Base-by-base conservation (phyloP, 2,797 vertebrate species). In the Bovichtus variegatus region DNA sequence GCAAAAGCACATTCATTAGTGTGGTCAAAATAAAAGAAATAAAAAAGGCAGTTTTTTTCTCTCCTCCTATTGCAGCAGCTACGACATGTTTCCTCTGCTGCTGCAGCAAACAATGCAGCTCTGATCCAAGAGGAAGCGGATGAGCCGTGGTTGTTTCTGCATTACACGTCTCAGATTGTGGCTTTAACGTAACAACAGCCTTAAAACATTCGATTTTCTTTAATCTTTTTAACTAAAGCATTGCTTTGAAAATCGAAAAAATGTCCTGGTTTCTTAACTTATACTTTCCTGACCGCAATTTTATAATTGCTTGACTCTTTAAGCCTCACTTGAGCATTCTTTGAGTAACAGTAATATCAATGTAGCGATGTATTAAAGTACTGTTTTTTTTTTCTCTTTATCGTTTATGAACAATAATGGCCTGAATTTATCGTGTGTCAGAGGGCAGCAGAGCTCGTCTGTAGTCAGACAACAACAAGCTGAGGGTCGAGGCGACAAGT, bases 101-200 rank as follows among this genome's bases (percentile, higher is more conserved):
- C 78, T 41, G 71, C 72, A 21, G 72, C 65, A 44, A 78, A 84
- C 71, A 34, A 53, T 75, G 47, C 51, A 29, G 53, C 73, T 69
- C 80, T 10, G 65, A 82, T 82, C 59, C 57, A 19, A 61, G 53
- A 71, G 61, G 64, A 81, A 71, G 36, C 19, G 13, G 50, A 71
- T 21, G 72, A 84, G 78, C 87, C 51, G 76, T 70, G 76, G 82
- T 86, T 38, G 78, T 78, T 81, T 81, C 65, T 60, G 72, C 58
- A 43, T 83, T 55, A 74, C 76, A 83, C 40, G 23, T 81, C 88
- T 85, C 81, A 78, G 87, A 92, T 90, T 88, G 87, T 90, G 93
- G 90, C 91, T 93, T 94, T 92, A 90, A 90, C 91, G 86, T 60
- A 87, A 91, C 82, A 89, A 87, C 87, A 92, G 93, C 93, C 92